Conservation (phyloP, 2,888 invertebrate genomes). For the Drosophila rubida region DNA sequence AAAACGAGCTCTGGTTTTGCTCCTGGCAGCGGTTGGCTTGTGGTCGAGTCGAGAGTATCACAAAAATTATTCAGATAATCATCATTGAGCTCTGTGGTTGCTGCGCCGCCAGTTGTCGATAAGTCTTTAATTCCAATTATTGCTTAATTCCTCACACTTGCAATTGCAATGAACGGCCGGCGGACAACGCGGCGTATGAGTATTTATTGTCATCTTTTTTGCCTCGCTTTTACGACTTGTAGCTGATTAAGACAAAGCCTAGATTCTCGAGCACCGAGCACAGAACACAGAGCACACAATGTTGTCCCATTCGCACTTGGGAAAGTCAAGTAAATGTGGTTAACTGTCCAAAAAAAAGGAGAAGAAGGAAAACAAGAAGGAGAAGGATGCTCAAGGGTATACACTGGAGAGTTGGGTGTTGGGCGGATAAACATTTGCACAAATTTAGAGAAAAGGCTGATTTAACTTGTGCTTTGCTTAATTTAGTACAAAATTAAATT, state of each 20-base stretch:
- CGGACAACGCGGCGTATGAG: constrained; percentile 53
- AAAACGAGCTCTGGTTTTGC: constrained; percentile 36
- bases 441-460: constrained; percentile 61
- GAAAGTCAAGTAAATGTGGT: constrained; percentile 47
- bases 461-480: constrained; percentile 67
- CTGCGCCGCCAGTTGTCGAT: constrained; percentile 8
- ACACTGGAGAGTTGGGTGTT: constrained; percentile 7
- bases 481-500: constrained; percentile 74
- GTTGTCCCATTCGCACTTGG: not conserved
- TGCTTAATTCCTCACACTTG: constrained; percentile 44
- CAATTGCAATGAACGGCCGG: not conserved
- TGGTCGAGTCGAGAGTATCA: constrained; percentile 23
- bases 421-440: constrained; percentile 53
- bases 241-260: constrained; percentile 59
- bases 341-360: not conserved
- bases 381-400: constrained; percentile 11
- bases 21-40: constrained; percentile 14
- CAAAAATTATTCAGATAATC: constrained; percentile 39
- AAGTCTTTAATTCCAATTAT: constrained; percentile 50
- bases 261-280: constrained; percentile 6
- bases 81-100: constrained; percentile 16
- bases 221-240: constrained; percentile 36
- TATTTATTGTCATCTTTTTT: constrained; percentile 42
- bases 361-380: not conserved
- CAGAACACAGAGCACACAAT: not conserved